These are phyloP conservation scores for Theonella swinhoei DNA, from an alignment of 37 sponge, comb jelly and placozoan genomes.

Conservation along the genomic window DNA sequence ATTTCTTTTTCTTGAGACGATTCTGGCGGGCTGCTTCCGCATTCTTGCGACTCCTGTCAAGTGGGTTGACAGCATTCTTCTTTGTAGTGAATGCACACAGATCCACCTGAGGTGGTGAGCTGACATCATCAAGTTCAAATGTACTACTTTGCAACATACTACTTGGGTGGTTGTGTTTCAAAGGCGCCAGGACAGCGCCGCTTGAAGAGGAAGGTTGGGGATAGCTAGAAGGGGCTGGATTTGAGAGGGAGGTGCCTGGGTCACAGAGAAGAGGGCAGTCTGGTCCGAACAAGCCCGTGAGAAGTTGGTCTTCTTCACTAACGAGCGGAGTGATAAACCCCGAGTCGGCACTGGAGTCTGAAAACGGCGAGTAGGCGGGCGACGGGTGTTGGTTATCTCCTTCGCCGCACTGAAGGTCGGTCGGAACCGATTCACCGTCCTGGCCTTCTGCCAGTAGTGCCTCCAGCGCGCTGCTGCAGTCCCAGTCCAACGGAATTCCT, in stretches of 20 bases:
- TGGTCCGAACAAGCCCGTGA: slow-evolving; percentile 13
- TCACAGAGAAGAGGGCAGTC: slow-evolving; percentile 5
- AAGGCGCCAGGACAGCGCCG: background rate
- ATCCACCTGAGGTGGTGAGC: background rate
- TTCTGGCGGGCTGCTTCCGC: slow-evolving; percentile 77
- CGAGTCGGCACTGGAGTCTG: slow-evolving; percentile 38
- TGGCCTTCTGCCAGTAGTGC: background rate
- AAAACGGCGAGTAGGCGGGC: slow-evolving; percentile 13
- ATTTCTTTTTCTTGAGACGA: slow-evolving; percentile 71
- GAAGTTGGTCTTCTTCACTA: slow-evolving; percentile 12
- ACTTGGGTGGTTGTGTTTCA: background rate
- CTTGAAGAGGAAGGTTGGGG: background rate
- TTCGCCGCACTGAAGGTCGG: background rate
- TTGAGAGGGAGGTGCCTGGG: background rate
- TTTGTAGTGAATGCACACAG: background rate
- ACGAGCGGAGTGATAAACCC: slow-evolving; percentile 2
- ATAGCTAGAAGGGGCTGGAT: background rate
- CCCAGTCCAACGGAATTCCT: slow-evolving; percentile 1
- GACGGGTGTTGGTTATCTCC: background rate
- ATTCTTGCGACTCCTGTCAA: slow-evolving; percentile 60
- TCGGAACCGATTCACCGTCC: background rate
- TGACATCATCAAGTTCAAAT: background rate
- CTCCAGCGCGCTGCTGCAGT: background rate
- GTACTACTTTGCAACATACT: background rate
- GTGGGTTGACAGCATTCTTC: background rate